phyloP scores from a whole-genome alignment of 1,140 invertebrate species.

The Brachionus asplanchnoidis region DNA sequence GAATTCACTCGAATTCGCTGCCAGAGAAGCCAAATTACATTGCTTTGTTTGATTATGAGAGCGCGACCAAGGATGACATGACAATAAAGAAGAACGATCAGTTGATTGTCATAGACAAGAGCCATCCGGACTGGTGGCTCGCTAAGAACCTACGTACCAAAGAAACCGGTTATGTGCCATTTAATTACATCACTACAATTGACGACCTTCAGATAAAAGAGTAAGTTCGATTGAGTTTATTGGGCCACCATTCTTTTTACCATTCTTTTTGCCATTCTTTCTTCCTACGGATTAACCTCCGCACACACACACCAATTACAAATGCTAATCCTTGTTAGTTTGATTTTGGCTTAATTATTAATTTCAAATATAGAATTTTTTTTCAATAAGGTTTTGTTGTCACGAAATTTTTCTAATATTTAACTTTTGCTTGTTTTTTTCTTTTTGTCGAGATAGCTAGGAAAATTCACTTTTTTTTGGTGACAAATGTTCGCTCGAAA shows the following conservation, averaged over 20 bases:
- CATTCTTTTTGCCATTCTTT: neutral
- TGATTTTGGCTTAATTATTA: conserved; percentile 18
- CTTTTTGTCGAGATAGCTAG: neutral
- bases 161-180: conserved; percentile 41
- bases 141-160: conserved; percentile 41
- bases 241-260: neutral
- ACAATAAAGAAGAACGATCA: conserved; percentile 39
- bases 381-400: conserved; percentile 10
- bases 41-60: conserved; percentile 41
- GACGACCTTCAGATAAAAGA: conserved; percentile 37
- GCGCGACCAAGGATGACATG: conserved; percentile 36
- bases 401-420: conserved; percentile 9
- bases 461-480: neutral
- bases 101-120: conserved; percentile 7
- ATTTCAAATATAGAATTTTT: neutral
- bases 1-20: neutral
- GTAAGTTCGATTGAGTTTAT: neutral
- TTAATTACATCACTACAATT: conserved; percentile 40
- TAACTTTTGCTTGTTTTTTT: conserved; percentile 4
- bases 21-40: conserved; percentile 39
- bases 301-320: neutral
- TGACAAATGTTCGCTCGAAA: neutral
- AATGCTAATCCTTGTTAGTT: conserved; percentile 25
- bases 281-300: neutral
- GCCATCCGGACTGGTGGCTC: conserved; percentile 27